Percentiles rank a stretch among this genome's conserved stretches.
These are phyloP conservation scores for Erethizon dorsatum DNA, from an alignment of 2,797 vertebrate genomes.

Conservation along the genomic window DNA sequence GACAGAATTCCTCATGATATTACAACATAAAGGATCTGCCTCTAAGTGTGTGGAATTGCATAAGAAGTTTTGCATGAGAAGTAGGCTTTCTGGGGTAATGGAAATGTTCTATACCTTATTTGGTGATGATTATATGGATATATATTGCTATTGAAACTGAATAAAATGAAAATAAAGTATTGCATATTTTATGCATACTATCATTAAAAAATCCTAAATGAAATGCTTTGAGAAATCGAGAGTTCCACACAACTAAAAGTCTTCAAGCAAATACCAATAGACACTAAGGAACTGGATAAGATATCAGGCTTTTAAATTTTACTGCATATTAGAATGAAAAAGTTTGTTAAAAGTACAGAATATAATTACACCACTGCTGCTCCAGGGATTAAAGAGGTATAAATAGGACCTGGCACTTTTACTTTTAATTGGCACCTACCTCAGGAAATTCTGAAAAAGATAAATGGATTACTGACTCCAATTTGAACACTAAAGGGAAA, in stretches of 20 bases:
- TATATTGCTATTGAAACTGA: not conserved
- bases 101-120: not conserved
- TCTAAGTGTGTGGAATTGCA: not conserved
- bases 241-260: not conserved
- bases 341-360: not conserved
- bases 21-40: not conserved
- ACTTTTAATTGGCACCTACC: not conserved
- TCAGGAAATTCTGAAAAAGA: not conserved
- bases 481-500: not conserved
- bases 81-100: not conserved
- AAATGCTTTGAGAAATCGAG: not conserved
- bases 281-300: not conserved
- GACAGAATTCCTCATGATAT: too few relatives aligned
- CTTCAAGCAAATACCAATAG: not conserved
- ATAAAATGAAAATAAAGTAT: not conserved
- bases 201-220: not conserved
- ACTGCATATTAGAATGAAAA: not conserved
- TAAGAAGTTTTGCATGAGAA: not conserved
- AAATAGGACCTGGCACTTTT: not conserved
- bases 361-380: too few relatives aligned
- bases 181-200: not conserved
- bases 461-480: not conserved
- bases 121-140: not conserved
- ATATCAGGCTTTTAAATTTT: not conserved
- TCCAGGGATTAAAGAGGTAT: not conserved